A percentile compares a stretch with the other conserved stretches of the same genome.
These are phyloP conservation scores for Anguilla anguilla DNA, from an alignment of 2,797 vertebrate species.

Conservation along the genomic window DNA sequence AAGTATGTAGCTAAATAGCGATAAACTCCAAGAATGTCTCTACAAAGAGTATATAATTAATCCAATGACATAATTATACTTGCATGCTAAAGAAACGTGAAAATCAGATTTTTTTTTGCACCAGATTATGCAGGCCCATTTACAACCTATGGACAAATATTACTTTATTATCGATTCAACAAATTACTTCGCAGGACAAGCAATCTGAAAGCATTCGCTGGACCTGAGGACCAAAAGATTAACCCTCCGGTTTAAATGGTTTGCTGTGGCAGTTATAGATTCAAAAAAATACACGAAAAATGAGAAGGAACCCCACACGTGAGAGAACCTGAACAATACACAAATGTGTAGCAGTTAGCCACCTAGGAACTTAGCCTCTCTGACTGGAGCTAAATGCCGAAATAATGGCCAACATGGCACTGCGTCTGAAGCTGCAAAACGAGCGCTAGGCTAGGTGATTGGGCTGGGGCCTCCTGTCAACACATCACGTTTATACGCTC, in stretches of 20 bases:
- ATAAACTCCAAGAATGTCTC: neutral
- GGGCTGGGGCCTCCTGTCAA: neutral
- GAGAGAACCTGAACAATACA: neutral
- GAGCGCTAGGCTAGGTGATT: neutral
- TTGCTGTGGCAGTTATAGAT: neutral
- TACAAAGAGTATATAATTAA: neutral
- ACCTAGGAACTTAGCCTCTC: neutral
- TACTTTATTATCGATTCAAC: too few relatives aligned
- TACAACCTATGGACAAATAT: too few relatives aligned
- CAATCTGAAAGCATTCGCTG: too few relatives aligned
- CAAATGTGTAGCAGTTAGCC: neutral
- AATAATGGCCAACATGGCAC: neutral
- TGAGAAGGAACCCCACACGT: neutral
- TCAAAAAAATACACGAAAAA: neutral
- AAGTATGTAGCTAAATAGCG: neutral
- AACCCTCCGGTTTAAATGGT: neutral
- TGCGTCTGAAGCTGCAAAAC: neutral
- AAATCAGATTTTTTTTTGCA: too few relatives aligned
- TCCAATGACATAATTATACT: neutral
- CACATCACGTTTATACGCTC: neutral
- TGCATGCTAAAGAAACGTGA: neutral
- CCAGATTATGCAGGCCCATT: too few relatives aligned
- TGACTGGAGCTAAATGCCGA: neutral
- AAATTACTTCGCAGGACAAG: too few relatives aligned
- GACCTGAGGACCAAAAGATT: neutral